phyloP scores from a whole-genome alignment of 2,797 vertebrate species.

The Trematomus bernacchii region DNA sequence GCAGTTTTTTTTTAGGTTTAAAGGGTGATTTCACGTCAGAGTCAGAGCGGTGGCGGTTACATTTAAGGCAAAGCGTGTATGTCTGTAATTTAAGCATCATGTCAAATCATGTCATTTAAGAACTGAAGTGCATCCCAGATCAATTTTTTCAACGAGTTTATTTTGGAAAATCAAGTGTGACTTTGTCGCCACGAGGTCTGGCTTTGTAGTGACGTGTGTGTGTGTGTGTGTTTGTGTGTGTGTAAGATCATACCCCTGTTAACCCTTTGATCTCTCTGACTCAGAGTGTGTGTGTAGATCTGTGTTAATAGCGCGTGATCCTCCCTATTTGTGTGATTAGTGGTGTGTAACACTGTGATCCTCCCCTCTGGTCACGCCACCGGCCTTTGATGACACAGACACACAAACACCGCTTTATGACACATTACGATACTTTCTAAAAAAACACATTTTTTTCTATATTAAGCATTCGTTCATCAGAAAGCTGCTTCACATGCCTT shows the following conservation, averaged over 20 bases:
- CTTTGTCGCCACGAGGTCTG: conserved; percentile 35
- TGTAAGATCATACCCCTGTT: conserved; percentile 26
- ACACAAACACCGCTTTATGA: conserved; percentile 6
- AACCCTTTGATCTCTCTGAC: conserved; percentile 52
- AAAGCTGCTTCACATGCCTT: not conserved
- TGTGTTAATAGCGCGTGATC: conserved; percentile 52
- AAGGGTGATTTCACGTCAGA: conserved; percentile 1
- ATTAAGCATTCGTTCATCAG: not conserved
- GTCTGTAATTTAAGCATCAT: conserved; percentile 25
- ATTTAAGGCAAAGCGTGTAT: not conserved
- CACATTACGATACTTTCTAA: not conserved
- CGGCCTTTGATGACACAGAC: conserved; percentile 8
- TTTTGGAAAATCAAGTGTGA: conserved; percentile 32
- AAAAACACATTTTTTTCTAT: not conserved
- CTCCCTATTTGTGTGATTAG: conserved; percentile 60
- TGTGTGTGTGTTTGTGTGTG: conserved; percentile 1
- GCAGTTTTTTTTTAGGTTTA: not conserved
- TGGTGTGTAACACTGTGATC: conserved; percentile 60
- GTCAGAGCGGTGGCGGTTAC: not conserved
- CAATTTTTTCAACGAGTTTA: conserved; percentile 16
- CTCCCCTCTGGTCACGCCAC: conserved; percentile 55
- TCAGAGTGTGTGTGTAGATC: conserved; percentile 13
- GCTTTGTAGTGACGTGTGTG: conserved; percentile 4
- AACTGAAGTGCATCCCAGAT: not conserved
- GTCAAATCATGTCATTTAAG: conserved; percentile 25